Evolutionary conservation across 37 sponge, comb jelly and placozoan species (phyloP).

Genomic region (Spongilla lacustris): DNA sequence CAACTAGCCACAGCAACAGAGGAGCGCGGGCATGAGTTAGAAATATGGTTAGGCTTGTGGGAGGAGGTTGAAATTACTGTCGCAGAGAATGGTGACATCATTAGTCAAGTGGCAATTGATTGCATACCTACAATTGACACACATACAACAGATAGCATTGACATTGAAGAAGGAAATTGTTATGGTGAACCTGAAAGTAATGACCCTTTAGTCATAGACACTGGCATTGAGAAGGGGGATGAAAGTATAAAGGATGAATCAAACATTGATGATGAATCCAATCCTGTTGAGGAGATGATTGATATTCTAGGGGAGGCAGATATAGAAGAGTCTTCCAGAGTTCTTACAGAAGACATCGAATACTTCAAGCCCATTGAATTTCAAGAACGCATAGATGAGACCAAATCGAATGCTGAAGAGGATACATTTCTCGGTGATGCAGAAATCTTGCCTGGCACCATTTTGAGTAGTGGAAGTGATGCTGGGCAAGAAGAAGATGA

Average conservation of each 20-base stretch:
- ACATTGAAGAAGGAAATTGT: not conserved
- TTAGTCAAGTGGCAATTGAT: not conserved
- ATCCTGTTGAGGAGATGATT: conserved; percentile 29
- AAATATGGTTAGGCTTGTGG: conserved; percentile 42
- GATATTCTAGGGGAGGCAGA: conserved; percentile 55
- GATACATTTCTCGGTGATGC: too few species aligned
- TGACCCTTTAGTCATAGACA: not conserved
- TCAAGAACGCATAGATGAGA: not conserved
- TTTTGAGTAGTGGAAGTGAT: not conserved
- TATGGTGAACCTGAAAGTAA: too few species aligned
- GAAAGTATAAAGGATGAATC: not conserved
- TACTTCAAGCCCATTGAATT: not conserved
- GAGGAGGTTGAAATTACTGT: not conserved
- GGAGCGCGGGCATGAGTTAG: conserved; percentile 2
- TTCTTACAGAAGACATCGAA: conserved; percentile 19
- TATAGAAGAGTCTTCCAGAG: conserved; percentile 50
- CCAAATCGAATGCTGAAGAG: too few species aligned
- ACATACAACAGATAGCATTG: not conserved
- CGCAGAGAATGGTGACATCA: not conserved
- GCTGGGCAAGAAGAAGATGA: not conserved
- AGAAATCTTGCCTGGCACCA: not conserved
- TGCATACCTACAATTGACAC: not conserved
- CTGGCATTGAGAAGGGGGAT: not conserved
- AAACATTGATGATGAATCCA: not conserved
- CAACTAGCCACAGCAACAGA: not conserved